These are phyloP conservation scores for Artemia franciscana DNA, from an alignment of 1,140 invertebrate species.

Conservation along the genomic window DNA sequence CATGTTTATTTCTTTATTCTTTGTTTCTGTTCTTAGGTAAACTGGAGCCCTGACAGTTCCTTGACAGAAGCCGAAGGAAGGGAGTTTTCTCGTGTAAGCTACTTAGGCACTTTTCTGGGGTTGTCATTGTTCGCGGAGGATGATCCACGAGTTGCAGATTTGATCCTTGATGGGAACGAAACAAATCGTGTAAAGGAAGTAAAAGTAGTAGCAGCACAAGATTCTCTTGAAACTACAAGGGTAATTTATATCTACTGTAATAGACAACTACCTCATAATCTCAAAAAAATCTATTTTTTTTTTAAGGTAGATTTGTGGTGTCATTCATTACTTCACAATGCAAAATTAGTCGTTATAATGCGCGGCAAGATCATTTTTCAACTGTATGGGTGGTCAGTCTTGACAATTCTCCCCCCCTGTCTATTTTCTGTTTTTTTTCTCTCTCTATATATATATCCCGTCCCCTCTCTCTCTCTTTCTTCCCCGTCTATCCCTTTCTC, in stretches of 20 bases:
- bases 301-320: neutral
- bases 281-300: constrained; percentile 6
- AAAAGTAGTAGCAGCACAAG: constrained; percentile 35
- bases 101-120: constrained; percentile 65
- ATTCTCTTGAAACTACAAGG: constrained; percentile 42
- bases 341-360: no score
- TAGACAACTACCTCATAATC: no score
- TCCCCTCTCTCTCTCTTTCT: no score
- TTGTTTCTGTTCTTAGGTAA: no score
- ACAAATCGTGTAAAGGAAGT: constrained; percentile 28
- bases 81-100: constrained; percentile 59
- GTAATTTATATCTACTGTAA: no score
- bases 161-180: constrained; percentile 25
- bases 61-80: constrained; percentile 40
- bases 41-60: constrained; percentile 47
- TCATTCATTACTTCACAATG: neutral
- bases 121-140: constrained; percentile 82
- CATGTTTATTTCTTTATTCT: no score
- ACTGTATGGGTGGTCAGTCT: no score
- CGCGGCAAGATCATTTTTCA: no score
- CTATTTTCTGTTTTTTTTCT: no score
- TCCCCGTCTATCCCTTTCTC: no score
- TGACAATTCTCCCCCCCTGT: no score
- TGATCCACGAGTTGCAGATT: constrained; percentile 47
- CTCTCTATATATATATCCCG: no score